Percentiles rank a stretch among this genome's conserved stretches.
phyloP scores from a whole-genome alignment of 2,797 vertebrate species.

The Euphonia xanthogaster region DNA sequence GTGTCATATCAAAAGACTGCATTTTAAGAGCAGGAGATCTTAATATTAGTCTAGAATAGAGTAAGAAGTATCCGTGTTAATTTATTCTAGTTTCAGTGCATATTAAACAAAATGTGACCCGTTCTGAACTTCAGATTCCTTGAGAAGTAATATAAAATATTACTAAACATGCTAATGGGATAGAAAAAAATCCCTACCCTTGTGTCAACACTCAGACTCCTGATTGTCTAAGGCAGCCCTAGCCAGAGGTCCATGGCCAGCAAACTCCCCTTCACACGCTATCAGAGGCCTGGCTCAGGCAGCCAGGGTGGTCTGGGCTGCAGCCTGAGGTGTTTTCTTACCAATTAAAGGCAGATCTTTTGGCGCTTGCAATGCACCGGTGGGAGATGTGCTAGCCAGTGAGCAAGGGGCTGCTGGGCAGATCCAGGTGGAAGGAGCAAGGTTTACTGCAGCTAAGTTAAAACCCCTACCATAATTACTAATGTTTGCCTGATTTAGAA shows the following conservation, averaged over 20 bases:
- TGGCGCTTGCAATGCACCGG: not conserved
- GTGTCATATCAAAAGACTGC: not conserved
- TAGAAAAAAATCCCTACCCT: rapidly evolving
- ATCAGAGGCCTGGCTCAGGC: not conserved
- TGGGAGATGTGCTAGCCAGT: not conserved
- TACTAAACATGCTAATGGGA: not conserved
- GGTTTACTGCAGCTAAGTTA: not conserved
- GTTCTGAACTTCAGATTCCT: not conserved
- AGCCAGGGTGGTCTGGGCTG: not conserved
- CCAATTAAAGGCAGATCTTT: not conserved
- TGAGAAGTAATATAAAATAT: not conserved
- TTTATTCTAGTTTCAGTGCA: not conserved
- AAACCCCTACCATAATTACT: not conserved
- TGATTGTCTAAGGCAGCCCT: not conserved
- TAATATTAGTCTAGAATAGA: not conserved
- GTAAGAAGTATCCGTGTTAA: not conserved
- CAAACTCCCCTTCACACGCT: not conserved
- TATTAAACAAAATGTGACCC: not conserved
- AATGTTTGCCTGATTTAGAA: not conserved
- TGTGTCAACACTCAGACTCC: not conserved
- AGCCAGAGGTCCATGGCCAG: not conserved
- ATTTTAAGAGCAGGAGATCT: not conserved
- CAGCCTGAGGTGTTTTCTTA: not conserved
- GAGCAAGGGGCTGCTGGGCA: rapidly evolving
- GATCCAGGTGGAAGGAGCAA: rapidly evolving